Conservation (phyloP, 2,888 invertebrate species). For the Drosophila kanekoi region DNA sequence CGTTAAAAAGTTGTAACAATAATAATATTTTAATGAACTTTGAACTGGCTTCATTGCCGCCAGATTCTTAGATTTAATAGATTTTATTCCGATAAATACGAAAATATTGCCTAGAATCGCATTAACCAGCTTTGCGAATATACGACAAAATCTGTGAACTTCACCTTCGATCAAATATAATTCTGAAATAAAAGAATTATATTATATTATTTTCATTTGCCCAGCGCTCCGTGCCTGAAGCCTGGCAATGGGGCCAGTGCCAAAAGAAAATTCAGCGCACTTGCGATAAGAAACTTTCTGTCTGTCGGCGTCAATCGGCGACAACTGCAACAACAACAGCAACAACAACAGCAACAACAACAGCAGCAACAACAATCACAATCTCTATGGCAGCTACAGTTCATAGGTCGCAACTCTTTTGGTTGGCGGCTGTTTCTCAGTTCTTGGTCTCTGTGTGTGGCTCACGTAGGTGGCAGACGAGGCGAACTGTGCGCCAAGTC, state of each 20-base stretch:
- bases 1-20: neutral
- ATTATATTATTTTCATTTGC: neutral
- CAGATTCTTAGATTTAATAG: too few relatives aligned
- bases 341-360: slow-evolving; percentile 7
- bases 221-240: neutral
- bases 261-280: slow-evolving; percentile 14
- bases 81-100: too few relatives aligned
- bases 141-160: neutral
- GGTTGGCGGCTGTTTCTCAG: slow-evolving; percentile 6
- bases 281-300: slow-evolving; percentile 42
- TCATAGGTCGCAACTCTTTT: slow-evolving; percentile 27
- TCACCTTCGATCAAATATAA: neutral
- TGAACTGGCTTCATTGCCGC: too few relatives aligned
- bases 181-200: neutral
- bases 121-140: neutral
- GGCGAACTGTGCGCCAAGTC: slow-evolving; percentile 48
- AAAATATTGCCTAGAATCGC: too few relatives aligned
- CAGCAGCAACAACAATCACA: slow-evolving; percentile 11
- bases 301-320: slow-evolving; percentile 33
- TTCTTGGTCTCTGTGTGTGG: slow-evolving; percentile 39
- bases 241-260: slow-evolving; percentile 1
- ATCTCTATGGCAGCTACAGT: slow-evolving; percentile 21
- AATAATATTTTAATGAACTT: neutral
- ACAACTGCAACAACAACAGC: slow-evolving; percentile 19
- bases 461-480: slow-evolving; percentile 32